Evolutionary conservation across 2,888 invertebrate genomes (phyloP).

Genomic region (Melipona bicolor): DNA sequence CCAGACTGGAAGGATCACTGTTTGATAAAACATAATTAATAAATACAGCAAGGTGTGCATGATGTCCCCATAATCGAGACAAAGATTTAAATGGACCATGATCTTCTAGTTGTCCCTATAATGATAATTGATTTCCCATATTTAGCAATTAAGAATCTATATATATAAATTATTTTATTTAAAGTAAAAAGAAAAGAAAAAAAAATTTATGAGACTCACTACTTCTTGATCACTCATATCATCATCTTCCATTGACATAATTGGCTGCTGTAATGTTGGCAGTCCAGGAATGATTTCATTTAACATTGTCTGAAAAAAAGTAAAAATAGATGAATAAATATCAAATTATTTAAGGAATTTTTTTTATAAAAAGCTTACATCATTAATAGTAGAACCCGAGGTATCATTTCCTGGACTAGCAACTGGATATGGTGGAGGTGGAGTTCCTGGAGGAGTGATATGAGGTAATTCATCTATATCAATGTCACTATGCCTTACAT

Average conservation of each 20-base stretch:
- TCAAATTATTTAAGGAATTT: background rate
- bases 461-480: constrained; percentile 83
- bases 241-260: constrained; percentile 98
- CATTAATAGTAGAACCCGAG: constrained; percentile 76
- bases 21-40: constrained; percentile 95
- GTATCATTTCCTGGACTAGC: constrained; percentile 79
- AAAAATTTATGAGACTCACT: constrained; percentile 84
- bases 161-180: constrained; percentile 6
- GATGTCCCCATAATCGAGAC: constrained; percentile 92
- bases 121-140: constrained; percentile 6
- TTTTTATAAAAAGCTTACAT: constrained; percentile 67
- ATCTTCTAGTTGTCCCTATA: constrained; percentile 91
- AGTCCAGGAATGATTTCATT: constrained; percentile 80
- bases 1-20: constrained; percentile 91
- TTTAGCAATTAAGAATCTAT: background rate
- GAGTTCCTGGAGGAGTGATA: constrained; percentile 92
- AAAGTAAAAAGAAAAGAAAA: background rate
- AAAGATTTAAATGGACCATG: constrained; percentile 96
- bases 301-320: constrained; percentile 57
- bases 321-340: constrained; percentile 1
- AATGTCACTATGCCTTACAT: constrained; percentile 75
- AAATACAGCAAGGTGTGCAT: constrained; percentile 97
- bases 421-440: constrained; percentile 92
- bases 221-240: constrained; percentile 95
- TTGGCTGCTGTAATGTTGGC: constrained; percentile 88